A percentile compares a stretch with the other conserved stretches of the same genome.
These are phyloP conservation scores for Bombus pascuorum DNA, from an alignment of 1,140 invertebrate genomes.

Conservation along the genomic window DNA sequence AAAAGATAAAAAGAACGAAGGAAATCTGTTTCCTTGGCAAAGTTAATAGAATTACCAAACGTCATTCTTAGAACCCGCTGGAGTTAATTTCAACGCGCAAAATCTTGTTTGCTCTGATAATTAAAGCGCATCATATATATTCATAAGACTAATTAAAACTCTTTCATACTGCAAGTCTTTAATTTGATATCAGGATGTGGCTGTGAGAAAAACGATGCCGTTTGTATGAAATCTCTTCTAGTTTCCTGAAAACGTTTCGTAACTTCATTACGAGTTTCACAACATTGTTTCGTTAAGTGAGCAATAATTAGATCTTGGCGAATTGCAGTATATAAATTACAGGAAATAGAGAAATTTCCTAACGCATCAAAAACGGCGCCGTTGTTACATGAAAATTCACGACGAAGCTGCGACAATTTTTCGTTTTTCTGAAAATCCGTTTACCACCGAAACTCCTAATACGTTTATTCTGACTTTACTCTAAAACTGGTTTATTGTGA, in stretches of 20 bases:
- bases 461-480: too few species aligned
- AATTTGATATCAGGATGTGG: neutral
- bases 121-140: neutral
- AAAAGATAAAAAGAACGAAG: too few species aligned
- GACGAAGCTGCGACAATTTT: neutral
- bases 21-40: neutral
- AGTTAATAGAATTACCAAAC: neutral
- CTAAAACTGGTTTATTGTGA: too few species aligned
- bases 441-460: too few species aligned
- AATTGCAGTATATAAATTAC: neutral
- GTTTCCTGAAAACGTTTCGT: neutral
- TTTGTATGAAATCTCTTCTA: neutral
- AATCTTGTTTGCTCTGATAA: neutral
- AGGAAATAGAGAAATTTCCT: neutral
- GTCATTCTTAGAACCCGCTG: neutral
- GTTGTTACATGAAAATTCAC: neutral
- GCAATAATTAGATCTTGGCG: neutral
- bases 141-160: neutral
- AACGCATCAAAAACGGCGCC: neutral
- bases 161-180: neutral
- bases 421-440: too few species aligned
- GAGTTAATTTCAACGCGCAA: neutral
- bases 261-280: neutral
- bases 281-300: neutral
- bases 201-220: neutral